Conservation (phyloP, 2,113 vertebrate species). For the Solea solea region DNA sequence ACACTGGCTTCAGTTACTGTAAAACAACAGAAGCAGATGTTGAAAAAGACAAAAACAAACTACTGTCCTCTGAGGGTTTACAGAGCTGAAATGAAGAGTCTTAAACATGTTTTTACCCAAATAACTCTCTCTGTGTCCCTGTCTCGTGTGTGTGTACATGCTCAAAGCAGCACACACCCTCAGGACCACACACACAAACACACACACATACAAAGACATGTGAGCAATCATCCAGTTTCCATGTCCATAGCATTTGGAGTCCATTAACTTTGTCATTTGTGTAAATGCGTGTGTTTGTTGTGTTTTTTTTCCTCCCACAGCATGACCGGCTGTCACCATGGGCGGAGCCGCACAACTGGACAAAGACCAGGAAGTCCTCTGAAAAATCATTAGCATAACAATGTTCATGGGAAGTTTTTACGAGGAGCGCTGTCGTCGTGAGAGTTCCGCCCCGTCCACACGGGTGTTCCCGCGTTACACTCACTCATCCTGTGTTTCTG, state of each 20-base stretch:
- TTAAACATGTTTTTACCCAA: slow-evolving; percentile 9
- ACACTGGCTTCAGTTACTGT: slow-evolving; percentile 35
- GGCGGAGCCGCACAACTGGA: slow-evolving; percentile 49
- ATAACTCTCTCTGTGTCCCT: no score
- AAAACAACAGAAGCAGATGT: slow-evolving; percentile 52
- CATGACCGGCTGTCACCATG: slow-evolving; percentile 27
- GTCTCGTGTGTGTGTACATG: neutral
- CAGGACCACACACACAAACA: neutral
- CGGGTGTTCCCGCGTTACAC: slow-evolving; percentile 46
- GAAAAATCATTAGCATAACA: slow-evolving; percentile 53
- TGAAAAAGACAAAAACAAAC: slow-evolving; percentile 41
- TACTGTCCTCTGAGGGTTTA: slow-evolving; percentile 23
- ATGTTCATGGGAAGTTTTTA: slow-evolving; percentile 40
- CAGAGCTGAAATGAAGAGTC: slow-evolving; percentile 3
- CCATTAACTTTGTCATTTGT: slow-evolving; percentile 59
- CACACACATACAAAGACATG: neutral
- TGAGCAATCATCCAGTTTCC: neutral
- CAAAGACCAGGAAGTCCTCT: slow-evolving; percentile 42
- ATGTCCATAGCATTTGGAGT: slow-evolving; percentile 40
- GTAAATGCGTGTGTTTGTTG: slow-evolving; percentile 35
- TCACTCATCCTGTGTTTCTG: slow-evolving; percentile 39
- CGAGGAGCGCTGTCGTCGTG: slow-evolving; percentile 36
- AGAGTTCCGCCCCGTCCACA: slow-evolving; percentile 29
- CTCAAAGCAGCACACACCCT: neutral
- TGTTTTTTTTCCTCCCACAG: slow-evolving; percentile 9